A percentile compares a stretch with the other conserved stretches of the same genome.
These are phyloP conservation scores for Piprites chloris DNA, from an alignment of 2,113 vertebrate genomes.

Conservation along the genomic window DNA sequence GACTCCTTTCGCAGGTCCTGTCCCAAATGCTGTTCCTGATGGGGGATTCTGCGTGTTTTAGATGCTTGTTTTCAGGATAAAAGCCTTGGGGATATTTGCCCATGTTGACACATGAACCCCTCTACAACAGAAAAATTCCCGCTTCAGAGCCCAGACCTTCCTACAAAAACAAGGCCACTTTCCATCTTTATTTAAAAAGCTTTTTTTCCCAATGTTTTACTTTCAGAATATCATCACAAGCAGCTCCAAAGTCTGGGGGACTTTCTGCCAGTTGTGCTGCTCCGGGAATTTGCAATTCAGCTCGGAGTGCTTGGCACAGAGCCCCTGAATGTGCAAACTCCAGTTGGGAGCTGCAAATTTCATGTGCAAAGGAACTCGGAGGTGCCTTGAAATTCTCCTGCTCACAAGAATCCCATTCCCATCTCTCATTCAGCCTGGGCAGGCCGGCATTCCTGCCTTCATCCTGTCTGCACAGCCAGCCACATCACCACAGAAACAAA, in stretches of 20 bases:
- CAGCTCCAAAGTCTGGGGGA: neutral
- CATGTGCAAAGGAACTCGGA: neutral
- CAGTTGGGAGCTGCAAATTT: neutral
- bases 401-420: neutral
- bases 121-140: neutral
- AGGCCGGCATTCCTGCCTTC: neutral
- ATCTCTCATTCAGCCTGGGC: neutral
- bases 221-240: neutral
- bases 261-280: neutral
- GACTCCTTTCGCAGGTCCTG: neutral
- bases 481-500: neutral
- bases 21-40: neutral
- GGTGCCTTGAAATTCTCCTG: neutral
- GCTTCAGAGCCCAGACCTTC: neutral
- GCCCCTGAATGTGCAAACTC: neutral
- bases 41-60: neutral
- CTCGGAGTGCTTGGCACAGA: neutral
- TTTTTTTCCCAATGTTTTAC: neutral
- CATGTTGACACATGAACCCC: neutral
- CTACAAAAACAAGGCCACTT: neutral
- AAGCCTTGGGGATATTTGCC: neutral
- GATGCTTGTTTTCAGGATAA: neutral
- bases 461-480: neutral
- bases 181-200: neutral
- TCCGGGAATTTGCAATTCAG: slow-evolving; percentile 7